A percentile compares a stretch with the other conserved stretches of the same genome.
These are phyloP conservation scores for Pagrus major DNA, from an alignment of 2,113 vertebrate genomes.

Conservation along the genomic window DNA sequence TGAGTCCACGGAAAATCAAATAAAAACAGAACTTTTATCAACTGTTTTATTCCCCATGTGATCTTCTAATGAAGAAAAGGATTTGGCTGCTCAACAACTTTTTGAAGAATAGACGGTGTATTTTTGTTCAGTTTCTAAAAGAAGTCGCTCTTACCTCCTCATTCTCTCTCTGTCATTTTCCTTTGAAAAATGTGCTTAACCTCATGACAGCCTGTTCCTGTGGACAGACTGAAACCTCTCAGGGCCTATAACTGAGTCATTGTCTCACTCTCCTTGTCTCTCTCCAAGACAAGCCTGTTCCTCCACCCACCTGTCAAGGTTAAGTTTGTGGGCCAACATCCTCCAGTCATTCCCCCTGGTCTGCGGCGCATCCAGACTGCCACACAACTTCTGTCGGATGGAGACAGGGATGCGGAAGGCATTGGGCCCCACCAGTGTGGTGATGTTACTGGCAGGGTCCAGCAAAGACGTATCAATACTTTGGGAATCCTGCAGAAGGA, in stretches of 20 bases:
- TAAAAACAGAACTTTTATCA: conserved; percentile 42
- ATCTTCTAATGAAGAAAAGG: conserved; percentile 7
- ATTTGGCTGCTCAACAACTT: background rate
- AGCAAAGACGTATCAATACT: conserved; percentile 90
- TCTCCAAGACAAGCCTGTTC: background rate
- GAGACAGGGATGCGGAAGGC: conserved; percentile 98
- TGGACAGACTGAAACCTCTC: conserved; percentile 1
- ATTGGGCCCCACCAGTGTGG: conserved; percentile 91
- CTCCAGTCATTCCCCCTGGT: conserved; percentile 98
- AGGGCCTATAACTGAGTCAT: conserved; percentile 13
- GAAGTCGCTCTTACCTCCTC: background rate
- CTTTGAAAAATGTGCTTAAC: background rate
- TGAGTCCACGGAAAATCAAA: conserved; percentile 36
- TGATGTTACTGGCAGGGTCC: conserved; percentile 92
- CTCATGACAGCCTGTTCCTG: conserved; percentile 14
- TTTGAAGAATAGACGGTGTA: background rate
- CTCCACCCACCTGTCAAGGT: conserved; percentile 92
- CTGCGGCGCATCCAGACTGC: conserved; percentile 96
- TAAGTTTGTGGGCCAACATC: conserved; percentile 97
- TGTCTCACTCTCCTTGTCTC: background rate
- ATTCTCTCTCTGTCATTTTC: conserved; percentile 17
- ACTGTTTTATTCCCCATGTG: background rate
- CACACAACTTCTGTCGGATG: conserved; percentile 96
- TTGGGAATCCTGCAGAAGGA: conserved; percentile 87
- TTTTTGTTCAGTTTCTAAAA: background rate